phyloP scores from a whole-genome alignment of 2,797 vertebrate species.

The Pseudocheirus occidentalis region DNA sequence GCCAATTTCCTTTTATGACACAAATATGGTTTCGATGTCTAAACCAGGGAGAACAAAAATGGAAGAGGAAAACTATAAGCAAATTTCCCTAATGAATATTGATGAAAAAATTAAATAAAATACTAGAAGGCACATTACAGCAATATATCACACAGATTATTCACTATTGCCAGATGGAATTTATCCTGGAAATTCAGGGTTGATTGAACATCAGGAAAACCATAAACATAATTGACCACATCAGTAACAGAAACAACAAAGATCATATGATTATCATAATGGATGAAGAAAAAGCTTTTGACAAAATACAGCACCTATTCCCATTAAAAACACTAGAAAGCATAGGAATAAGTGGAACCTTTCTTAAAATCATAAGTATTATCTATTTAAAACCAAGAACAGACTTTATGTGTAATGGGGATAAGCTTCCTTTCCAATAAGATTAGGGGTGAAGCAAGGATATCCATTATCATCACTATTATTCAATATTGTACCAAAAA shows the following conservation, averaged over 20 bases:
- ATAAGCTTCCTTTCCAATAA: neutral
- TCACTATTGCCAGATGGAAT: neutral
- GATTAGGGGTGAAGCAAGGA: neutral
- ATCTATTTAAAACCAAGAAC: neutral
- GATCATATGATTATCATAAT: neutral
- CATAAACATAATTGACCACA: neutral
- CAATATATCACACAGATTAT: neutral
- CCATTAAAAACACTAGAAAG: neutral
- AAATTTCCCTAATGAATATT: neutral
- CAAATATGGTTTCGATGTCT: neutral
- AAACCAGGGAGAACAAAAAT: neutral
- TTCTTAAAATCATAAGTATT: neutral
- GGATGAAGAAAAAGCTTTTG: neutral
- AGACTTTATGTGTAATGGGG: neutral
- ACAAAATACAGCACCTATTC: neutral
- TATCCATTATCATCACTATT: neutral
- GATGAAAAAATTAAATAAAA: neutral
- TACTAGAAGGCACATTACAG: neutral
- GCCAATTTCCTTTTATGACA: neutral
- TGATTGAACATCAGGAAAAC: neutral
- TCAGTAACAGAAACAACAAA: neutral
- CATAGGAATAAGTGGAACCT: neutral
- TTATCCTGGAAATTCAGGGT: neutral
- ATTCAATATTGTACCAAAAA: neutral
- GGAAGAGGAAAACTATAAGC: neutral